Evolutionary conservation across 2,888 invertebrate genomes (phyloP).

Genomic region (Dryobota labecula): DNA sequence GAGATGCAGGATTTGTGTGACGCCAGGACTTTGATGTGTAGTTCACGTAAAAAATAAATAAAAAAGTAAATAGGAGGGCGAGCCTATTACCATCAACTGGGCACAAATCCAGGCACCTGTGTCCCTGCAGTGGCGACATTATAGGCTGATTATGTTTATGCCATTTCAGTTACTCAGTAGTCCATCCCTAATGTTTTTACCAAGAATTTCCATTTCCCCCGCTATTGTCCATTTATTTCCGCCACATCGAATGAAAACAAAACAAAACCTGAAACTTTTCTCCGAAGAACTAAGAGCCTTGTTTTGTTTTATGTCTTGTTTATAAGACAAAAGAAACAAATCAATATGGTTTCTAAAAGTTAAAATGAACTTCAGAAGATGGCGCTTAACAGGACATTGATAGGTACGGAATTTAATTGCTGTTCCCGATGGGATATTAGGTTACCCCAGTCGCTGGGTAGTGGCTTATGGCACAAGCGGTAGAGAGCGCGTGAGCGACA

Average conservation of each 20-base stretch:
- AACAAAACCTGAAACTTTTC: not conserved
- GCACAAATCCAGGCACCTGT: not conserved
- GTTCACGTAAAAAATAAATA: no score
- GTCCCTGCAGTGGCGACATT: no score
- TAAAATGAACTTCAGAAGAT: conserved; percentile 45
- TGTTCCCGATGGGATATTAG: conserved; percentile 75
- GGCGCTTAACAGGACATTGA: conserved; percentile 55
- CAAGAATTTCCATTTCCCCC: not conserved
- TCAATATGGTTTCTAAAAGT: conserved; percentile 36
- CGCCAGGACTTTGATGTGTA: no score
- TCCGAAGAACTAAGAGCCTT: not conserved
- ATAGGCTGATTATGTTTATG: no score
- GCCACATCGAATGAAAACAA: not conserved
- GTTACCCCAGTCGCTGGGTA: conserved; percentile 62
- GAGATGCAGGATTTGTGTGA: no score
- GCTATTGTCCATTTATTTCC: not conserved
- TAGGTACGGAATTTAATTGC: conserved; percentile 77
- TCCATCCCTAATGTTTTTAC: not conserved
- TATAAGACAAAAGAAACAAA: conserved; percentile 20
- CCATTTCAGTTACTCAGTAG: not conserved
- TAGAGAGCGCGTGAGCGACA: not conserved
- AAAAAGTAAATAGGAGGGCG: not conserved
- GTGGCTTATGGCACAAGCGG: conserved; percentile 37
- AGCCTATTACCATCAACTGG: not conserved
- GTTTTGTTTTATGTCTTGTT: conserved; percentile 1